These are phyloP conservation scores for Nephrotoma appendiculata DNA, from an alignment of 2,888 invertebrate genomes.

Conservation along the genomic window DNA sequence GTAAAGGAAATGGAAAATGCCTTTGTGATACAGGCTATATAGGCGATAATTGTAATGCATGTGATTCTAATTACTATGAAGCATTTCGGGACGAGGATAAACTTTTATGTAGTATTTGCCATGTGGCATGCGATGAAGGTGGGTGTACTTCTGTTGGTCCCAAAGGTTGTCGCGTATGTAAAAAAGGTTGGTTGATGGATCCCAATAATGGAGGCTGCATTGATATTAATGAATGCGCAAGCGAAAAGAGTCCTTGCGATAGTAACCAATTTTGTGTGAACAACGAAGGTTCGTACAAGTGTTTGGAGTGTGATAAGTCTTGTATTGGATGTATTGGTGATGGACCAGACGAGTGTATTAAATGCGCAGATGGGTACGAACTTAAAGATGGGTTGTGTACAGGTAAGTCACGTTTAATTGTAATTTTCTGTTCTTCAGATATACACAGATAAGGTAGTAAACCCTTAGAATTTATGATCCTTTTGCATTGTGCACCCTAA, in stretches of 20 bases:
- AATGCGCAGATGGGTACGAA: conserved; percentile 61
- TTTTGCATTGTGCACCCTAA: not conserved
- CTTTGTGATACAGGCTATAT: conserved; percentile 69
- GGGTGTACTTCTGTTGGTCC: conserved; percentile 61
- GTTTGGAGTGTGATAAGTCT: conserved; percentile 65
- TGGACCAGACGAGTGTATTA: conserved; percentile 80
- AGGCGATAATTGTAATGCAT: conserved; percentile 65
- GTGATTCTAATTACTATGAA: conserved; percentile 56
- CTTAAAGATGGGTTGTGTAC: conserved; percentile 63
- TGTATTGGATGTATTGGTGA: conserved; percentile 76
- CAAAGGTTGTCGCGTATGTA: conserved; percentile 39
- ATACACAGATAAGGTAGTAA: too few relatives aligned
- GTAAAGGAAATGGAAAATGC: conserved; percentile 87
- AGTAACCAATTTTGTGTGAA: conserved; percentile 76
- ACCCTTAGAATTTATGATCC: too few relatives aligned
- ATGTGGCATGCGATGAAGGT: conserved; percentile 55
- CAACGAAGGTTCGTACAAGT: conserved; percentile 67
- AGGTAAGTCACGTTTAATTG: conserved; percentile 32
- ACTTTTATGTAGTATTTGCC: conserved; percentile 63
- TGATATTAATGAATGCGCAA: conserved; percentile 74
- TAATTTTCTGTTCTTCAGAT: too few relatives aligned
- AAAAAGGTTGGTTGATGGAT: conserved; percentile 57
- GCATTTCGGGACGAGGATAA: conserved; percentile 60
- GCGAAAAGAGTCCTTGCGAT: conserved; percentile 36
- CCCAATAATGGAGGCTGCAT: conserved; percentile 66